Evolutionary conservation across 2,797 vertebrate species (phyloP).

Genomic region (Syndactyla subalaris): DNA sequence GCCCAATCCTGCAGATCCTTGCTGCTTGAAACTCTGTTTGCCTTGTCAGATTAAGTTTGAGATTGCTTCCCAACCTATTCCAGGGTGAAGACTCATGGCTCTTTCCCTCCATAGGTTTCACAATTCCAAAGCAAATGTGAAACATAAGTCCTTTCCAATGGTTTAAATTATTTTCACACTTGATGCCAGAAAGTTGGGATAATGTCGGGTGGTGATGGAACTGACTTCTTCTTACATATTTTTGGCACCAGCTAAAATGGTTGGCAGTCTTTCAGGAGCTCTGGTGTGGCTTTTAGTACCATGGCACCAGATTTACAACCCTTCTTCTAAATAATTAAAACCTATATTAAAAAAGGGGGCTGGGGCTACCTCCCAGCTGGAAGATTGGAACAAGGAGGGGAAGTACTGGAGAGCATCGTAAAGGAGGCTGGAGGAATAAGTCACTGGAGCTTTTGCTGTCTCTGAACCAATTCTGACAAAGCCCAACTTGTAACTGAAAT

Average conservation of each 20-base stretch:
- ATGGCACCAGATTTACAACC: conserved; percentile 42
- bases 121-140: conserved; percentile 28
- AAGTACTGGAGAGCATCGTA: neutral
- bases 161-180: conserved; percentile 50
- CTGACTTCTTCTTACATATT: conserved; percentile 22
- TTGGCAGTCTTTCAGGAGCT: conserved; percentile 27
- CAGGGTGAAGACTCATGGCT: conserved; percentile 17
- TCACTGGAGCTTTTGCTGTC: neutral
- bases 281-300: conserved; percentile 55
- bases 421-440: conserved; percentile 2
- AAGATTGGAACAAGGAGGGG: conserved; percentile 26
- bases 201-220: conserved; percentile 45
- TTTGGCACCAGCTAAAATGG: conserved; percentile 26
- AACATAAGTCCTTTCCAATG: conserved; percentile 27
- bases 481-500: neutral
- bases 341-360: conserved; percentile 37
- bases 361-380: conserved; percentile 50
- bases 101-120: neutral
- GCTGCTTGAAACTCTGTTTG: neutral
- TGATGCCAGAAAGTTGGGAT: conserved; percentile 52
- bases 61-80: conserved; percentile 29
- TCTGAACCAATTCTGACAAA: neutral
- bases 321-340: conserved; percentile 65
- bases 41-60: conserved; percentile 26
- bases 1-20: neutral